Conservation (phyloP, 1,140 invertebrate species). For the Drosophila athabasca region DNA sequence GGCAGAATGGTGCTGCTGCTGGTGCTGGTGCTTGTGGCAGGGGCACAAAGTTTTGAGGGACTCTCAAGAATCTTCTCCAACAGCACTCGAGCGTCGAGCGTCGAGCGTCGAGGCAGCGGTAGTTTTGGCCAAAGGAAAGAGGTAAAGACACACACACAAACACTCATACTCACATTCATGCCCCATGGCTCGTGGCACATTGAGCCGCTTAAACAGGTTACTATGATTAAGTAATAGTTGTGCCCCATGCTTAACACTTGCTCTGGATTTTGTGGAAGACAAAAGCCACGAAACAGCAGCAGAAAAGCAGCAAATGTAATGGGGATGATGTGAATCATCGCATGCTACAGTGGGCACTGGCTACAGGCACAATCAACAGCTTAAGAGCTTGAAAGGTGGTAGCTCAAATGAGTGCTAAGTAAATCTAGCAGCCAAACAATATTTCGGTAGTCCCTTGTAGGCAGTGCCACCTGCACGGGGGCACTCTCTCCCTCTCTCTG, state of each 20-base stretch:
- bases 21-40: not conserved
- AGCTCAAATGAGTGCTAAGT: not conserved
- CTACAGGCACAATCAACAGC: not conserved
- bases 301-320: not conserved
- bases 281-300: slow-evolving; percentile 23
- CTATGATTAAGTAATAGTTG: slow-evolving; percentile 79
- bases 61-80: slow-evolving; percentile 50
- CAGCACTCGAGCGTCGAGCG: slow-evolving; percentile 35
- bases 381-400: too few species aligned
- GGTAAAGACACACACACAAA: not conserved
- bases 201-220: slow-evolving; percentile 79
- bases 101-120: slow-evolving; percentile 21
- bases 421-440: too few species aligned
- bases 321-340: slow-evolving; percentile 8
- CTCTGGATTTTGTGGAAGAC: slow-evolving; percentile 52
- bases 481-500: too few species aligned
- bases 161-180: slow-evolving; percentile 2
- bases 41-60: slow-evolving; percentile 44
- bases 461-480: slow-evolving; percentile 37
- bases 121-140: slow-evolving; percentile 1
- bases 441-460: slow-evolving; percentile 10
- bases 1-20: not conserved
- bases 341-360: not conserved
- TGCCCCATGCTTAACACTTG: slow-evolving; percentile 61
- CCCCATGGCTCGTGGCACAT: slow-evolving; percentile 49